Conservation (phyloP, 2,797 vertebrate genomes). For the Lepus townsendii region DNA sequence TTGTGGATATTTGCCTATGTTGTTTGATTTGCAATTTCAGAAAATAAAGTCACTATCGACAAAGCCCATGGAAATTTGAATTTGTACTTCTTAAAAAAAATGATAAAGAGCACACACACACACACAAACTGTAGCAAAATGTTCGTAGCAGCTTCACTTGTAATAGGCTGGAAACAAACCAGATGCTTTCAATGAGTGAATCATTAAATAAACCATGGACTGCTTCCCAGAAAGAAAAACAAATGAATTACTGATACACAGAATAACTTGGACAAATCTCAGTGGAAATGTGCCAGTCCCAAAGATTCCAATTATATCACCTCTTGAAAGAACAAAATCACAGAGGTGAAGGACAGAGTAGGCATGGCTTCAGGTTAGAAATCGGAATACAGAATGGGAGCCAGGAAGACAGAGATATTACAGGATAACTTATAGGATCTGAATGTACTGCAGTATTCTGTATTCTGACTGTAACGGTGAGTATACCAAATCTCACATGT, state of each 20-base stretch:
- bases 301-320: neutral
- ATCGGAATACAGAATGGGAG: neutral
- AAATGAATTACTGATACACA: neutral
- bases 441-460: neutral
- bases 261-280: neutral
- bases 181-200: neutral
- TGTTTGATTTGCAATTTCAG: slow-evolving; percentile 31
- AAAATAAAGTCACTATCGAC: slow-evolving; percentile 6
- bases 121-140: neutral
- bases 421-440: neutral
- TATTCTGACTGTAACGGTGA: neutral
- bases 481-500: neutral
- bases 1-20: neutral
- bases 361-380: neutral
- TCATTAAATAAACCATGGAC: neutral
- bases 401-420: neutral
- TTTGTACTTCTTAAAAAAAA: neutral
- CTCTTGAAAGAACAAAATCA: neutral
- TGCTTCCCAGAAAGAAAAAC: neutral
- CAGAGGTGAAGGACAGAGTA: neutral
- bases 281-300: neutral
- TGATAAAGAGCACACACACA: neutral
- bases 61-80: slow-evolving; percentile 1
- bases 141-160: neutral
- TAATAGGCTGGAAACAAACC: slow-evolving; percentile 12